Percentiles rank a stretch among this genome's conserved stretches.
These are phyloP conservation scores for Pseudonaja textilis DNA, from an alignment of 2,113 vertebrate species.

Conservation along the genomic window DNA sequence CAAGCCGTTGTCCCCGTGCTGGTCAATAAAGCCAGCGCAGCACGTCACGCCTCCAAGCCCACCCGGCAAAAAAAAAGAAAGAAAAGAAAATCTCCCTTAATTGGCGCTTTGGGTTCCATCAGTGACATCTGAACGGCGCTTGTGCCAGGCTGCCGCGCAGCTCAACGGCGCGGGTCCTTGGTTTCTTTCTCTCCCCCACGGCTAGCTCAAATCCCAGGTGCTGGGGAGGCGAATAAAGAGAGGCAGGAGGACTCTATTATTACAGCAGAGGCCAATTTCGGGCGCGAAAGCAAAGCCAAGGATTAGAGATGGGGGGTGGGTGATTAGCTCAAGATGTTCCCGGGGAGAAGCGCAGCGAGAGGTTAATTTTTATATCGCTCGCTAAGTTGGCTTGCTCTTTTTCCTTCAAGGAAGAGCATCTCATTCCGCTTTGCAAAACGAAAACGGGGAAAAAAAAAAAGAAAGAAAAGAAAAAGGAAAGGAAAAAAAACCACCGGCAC, in stretches of 20 bases:
- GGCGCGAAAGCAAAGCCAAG: constrained; percentile 53
- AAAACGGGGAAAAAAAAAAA: no score
- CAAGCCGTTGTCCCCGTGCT: not conserved
- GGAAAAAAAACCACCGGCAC: no score
- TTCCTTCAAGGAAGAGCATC: constrained; percentile 52
- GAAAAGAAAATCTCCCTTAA: fast-evolving
- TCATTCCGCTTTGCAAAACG: constrained; percentile 54
- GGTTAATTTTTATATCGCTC: constrained; percentile 59
- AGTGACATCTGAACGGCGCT: not conserved
- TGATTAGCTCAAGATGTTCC: constrained; percentile 59
- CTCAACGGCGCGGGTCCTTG: not conserved
- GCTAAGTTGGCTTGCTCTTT: constrained; percentile 55
- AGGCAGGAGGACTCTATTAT: constrained; percentile 50
- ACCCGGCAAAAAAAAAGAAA: not conserved
- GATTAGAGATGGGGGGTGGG: constrained; percentile 27
- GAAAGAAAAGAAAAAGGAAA: fast-evolving
- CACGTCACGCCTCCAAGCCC: not conserved
- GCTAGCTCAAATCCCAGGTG: constrained; percentile 34
- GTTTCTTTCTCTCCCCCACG: not conserved
- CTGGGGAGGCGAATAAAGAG: constrained; percentile 24
- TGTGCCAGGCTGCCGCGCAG: fast-evolving
- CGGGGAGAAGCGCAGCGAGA: constrained; percentile 63
- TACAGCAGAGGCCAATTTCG: constrained; percentile 36
- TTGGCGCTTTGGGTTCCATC: not conserved
- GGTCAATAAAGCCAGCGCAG: not conserved